Conservation (phyloP, 92 coral and sea anemone species). For the Anthopleura xanthogrammica region DNA sequence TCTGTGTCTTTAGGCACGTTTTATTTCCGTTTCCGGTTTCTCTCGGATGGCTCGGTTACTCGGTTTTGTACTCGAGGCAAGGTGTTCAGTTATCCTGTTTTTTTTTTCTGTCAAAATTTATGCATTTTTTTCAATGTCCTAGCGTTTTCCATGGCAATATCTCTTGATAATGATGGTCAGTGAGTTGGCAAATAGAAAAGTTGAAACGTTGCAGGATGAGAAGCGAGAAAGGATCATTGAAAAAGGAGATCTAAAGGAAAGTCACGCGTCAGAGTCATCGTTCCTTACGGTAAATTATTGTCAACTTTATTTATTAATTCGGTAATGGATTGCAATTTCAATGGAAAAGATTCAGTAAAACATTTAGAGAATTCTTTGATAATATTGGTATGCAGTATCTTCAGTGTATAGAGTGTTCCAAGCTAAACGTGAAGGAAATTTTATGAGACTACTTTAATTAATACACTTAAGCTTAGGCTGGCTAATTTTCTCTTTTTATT, state of each 20-base stretch:
- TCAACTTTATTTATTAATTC: not conserved
- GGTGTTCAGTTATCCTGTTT: too few species aligned
- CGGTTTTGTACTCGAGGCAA: too few species aligned
- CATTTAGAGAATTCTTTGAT: not conserved
- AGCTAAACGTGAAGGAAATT: not conserved
- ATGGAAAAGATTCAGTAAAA: not conserved
- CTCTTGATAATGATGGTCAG: conserved; percentile 59
- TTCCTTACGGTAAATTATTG: not conserved
- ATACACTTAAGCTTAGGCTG: too few species aligned
- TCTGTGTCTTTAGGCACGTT: too few species aligned
- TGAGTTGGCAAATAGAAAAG: conserved; percentile 75
- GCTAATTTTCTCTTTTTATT: too few species aligned
- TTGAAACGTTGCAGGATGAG: conserved; percentile 30
- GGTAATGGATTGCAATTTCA: not conserved
- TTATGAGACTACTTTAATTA: not conserved
- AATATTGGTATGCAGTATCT: not conserved
- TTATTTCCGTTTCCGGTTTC: too few species aligned
- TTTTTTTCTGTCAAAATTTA: conserved; percentile 5
- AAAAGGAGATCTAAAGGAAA: not conserved
- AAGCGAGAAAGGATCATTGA: conserved; percentile 7
- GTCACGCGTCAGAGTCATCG: not conserved
- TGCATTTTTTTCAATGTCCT: conserved; percentile 50
- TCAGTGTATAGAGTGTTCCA: not conserved
- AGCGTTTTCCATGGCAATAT: conserved; percentile 69
- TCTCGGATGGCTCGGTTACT: too few species aligned